Conservation (phyloP, 2,797 vertebrate genomes). For the Eptatretus atami region DNA sequence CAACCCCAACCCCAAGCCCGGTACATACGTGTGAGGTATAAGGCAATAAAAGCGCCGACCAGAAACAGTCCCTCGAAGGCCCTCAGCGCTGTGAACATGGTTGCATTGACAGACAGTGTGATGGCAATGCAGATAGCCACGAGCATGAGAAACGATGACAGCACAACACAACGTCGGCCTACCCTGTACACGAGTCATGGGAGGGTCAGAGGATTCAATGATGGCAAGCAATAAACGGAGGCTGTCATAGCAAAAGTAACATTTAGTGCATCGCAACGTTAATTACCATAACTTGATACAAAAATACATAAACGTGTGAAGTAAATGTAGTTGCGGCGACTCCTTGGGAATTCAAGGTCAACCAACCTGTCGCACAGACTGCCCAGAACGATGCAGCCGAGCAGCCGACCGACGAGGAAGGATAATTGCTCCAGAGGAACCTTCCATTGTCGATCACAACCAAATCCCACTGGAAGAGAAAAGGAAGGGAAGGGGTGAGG, state of each 20-base stretch:
- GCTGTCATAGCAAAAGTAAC: too few relatives aligned
- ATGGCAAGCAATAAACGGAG: too few relatives aligned
- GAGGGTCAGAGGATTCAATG: too few relatives aligned
- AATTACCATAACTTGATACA: too few relatives aligned
- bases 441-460: not conserved
- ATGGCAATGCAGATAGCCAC: not conserved
- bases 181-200: not conserved
- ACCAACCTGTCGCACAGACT: not conserved
- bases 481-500: too few relatives aligned
- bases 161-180: not conserved
- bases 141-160: not conserved
- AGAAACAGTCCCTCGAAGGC: conserved; percentile 38
- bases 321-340: too few relatives aligned
- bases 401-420: not conserved
- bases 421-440: not conserved
- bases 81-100: conserved; percentile 37
- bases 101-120: conserved; percentile 12
- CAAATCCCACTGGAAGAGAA: not conserved
- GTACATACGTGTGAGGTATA: conserved; percentile 42
- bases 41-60: conserved; percentile 31
- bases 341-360: too few relatives aligned
- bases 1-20: too few relatives aligned
- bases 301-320: too few relatives aligned
- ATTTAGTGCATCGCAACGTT: too few relatives aligned
- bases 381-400: not conserved